These are phyloP conservation scores for Isaurus tuberculatus DNA, from an alignment of 92 coral and sea anemone species.

Conservation along the genomic window DNA sequence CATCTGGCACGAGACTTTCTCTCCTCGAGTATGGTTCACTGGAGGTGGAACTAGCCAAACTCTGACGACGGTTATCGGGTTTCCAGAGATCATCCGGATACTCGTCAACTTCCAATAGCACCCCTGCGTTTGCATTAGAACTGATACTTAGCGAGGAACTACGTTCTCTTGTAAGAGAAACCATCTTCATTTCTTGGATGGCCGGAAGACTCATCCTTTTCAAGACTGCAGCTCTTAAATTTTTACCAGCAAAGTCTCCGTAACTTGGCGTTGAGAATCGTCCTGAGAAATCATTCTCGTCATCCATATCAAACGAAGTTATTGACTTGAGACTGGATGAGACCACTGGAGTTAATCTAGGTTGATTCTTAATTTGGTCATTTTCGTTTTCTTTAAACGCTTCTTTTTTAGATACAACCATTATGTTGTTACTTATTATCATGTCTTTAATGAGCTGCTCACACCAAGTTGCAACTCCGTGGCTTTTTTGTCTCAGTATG, in stretches of 20 bases:
- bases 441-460: slow-evolving; percentile 96
- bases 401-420: slow-evolving; percentile 73
- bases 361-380: not conserved
- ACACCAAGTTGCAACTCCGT: slow-evolving; percentile 99
- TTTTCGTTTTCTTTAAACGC: slow-evolving; percentile 61
- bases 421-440: slow-evolving; percentile 75
- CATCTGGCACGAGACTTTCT: slow-evolving; percentile 40
- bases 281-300: slow-evolving; percentile 2
- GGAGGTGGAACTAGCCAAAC: slow-evolving; percentile 9
- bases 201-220: slow-evolving; percentile 34
- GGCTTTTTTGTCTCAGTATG: slow-evolving; percentile 89
- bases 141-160: not conserved
- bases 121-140: not conserved
- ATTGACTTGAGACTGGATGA: not conserved
- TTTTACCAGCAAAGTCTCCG: slow-evolving; percentile 31
- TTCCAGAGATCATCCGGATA: slow-evolving; percentile 9
- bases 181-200: not conserved
- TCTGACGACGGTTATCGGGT: not conserved
- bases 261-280: slow-evolving; percentile 9
- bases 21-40: slow-evolving; percentile 35
- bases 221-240: slow-evolving; percentile 7
- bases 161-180: not conserved
- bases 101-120: slow-evolving; percentile 10
- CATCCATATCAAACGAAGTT: not conserved
- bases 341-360: not conserved